These are phyloP conservation scores for Frieseomelitta varia DNA, from an alignment of 1,140 invertebrate species.

Conservation along the genomic window DNA sequence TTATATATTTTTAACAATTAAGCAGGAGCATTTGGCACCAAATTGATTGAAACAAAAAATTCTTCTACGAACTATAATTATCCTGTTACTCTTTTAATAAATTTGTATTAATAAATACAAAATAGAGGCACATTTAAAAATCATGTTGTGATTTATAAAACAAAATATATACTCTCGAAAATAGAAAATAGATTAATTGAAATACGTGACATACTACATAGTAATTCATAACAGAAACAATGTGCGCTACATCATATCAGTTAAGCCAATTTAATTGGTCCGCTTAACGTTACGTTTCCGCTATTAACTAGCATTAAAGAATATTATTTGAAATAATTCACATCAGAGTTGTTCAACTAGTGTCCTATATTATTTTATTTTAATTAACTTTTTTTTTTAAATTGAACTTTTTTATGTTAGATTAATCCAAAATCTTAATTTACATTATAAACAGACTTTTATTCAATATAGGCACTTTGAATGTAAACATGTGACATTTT, in stretches of 20 bases:
- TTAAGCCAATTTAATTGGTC: slow-evolving; percentile 39
- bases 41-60: neutral
- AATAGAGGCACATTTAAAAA: neutral
- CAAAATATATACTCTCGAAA: neutral
- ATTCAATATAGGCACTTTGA: slow-evolving; percentile 34
- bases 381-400: neutral
- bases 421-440: slow-evolving; percentile 4
- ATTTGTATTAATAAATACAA: neutral
- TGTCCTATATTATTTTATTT: neutral
- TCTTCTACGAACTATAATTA: neutral
- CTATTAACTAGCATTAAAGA: neutral
- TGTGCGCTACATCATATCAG: neutral
- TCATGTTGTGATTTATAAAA: neutral
- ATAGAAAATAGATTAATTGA: neutral
- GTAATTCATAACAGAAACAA: too few relatives aligned
- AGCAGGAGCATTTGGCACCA: slow-evolving; percentile 10
- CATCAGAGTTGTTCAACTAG: slow-evolving; percentile 7
- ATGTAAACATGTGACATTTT: slow-evolving; percentile 7
- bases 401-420: neutral
- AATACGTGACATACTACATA: neutral
- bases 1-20: neutral
- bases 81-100: neutral
- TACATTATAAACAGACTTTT: neutral
- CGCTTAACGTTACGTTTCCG: slow-evolving; percentile 13
- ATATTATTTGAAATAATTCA: slow-evolving; percentile 20